phyloP scores from a whole-genome alignment of 2,113 vertebrate genomes.

The Rhagologus leucostigma region DNA sequence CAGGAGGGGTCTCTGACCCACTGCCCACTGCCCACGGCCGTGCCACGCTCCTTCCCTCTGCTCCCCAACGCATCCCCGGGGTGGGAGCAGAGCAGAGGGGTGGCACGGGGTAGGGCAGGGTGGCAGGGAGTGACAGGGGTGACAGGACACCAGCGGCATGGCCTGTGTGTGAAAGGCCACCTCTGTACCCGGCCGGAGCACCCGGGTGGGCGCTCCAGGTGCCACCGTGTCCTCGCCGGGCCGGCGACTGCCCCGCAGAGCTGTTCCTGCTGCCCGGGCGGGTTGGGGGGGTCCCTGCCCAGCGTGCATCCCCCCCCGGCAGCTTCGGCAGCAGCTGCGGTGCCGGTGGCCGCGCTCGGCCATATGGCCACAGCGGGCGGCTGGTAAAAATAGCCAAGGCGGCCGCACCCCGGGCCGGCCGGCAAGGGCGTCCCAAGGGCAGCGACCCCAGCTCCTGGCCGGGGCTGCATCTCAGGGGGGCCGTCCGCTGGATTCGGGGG shows the following conservation, averaged over 20 bases:
- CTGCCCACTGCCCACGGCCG: rapidly evolving
- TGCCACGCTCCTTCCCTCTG: rapidly evolving
- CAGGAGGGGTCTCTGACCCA: rapidly evolving
- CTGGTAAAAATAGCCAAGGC: neutral
- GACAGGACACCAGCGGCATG: neutral
- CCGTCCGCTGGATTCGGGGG: rapidly evolving
- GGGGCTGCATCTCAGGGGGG: rapidly evolving
- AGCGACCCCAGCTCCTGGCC: neutral
- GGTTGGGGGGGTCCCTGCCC: neutral
- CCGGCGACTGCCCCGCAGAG: rapidly evolving
- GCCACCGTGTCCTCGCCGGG: rapidly evolving
- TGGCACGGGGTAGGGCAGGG: neutral
- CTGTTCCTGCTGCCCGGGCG: rapidly evolving
- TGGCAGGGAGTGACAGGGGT: neutral
- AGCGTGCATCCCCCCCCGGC: rapidly evolving
- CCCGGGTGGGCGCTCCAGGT: neutral
- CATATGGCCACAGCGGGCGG: constrained; percentile 15
- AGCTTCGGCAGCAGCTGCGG: neutral
- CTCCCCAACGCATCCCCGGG: rapidly evolving
- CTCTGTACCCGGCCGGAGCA: rapidly evolving
- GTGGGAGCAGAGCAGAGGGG: neutral
- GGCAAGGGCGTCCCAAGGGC: constrained; percentile 21
- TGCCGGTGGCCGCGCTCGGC: neutral
- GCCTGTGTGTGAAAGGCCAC: neutral
- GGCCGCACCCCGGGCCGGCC: neutral